Evolutionary conservation across 1,140 invertebrate species (phyloP), one percentile per base, ranked within the genome.

Genomic region (Scylla paramamosain): DNA sequence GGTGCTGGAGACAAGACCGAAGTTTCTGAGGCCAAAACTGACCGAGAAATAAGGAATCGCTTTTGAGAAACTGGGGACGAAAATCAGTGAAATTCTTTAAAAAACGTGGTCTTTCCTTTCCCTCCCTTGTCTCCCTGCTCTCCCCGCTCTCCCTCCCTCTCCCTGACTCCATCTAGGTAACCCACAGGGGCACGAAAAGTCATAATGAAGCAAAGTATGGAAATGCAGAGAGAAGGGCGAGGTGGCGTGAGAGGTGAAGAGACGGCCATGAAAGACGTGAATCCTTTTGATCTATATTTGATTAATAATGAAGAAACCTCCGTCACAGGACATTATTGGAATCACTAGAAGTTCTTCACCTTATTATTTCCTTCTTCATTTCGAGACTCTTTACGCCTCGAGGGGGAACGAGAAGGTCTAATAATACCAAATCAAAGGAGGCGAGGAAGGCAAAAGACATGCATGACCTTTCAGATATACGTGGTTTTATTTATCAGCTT

Each of bases 161-260:
- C 52, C 46, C 92, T 89, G 16, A 16, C 94, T 39, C 82, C 94
- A 52, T 92, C 90, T 92, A 91, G 46, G 77, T 87, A 84, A 87
- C 90, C 94, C 94, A 39, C 77, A 91, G 82, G 48, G 89, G 39
- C 94, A 92, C 94, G 90, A 95, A 92, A 95, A 95, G 94, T 93
- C 89, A 93, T 95, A 95, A 95, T 95, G 95, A 95, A 94, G 95
- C 92, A 87, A 95, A 95, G 92, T 95, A 95, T 95, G 95, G 95
- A 95, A 94, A 95, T 95, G 95, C 95, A 95, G 93, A 95, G 92
- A 89, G 91, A 77, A 90, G 92, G 95, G 93, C 48, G 92, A 84
- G 94, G 31, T 90, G 31, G 89, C 25, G 45, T 91, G 92, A 95
- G 94, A 94, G 94, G 67, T 48, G 14, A 12, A 87, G 90, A 77